Evolutionary conservation across 2,888 invertebrate species (phyloP), one percentile per base, ranked within the genome.

Genomic region (Shargacucullia verbasci): DNA sequence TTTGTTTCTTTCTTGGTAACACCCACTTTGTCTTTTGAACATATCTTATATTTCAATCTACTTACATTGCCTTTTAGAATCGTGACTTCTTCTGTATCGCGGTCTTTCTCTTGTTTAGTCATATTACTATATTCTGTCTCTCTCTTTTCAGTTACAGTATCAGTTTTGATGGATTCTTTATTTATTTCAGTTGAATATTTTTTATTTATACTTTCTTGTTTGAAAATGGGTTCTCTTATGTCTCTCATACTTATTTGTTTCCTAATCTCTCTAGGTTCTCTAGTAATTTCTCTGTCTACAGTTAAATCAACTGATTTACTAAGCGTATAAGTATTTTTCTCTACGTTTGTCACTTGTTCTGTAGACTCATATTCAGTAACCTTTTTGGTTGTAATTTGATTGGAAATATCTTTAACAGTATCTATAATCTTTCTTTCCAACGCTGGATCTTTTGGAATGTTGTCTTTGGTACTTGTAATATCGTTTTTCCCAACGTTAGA

Each of bases 1-100:
- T 56, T 56, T 0, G 58, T 39, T 20, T 80, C 76, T 60, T 46
- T 66, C 81, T 35, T 87, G 76, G 15, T 60, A 12, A 63, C 43
- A 29, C 66, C 59, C n/a, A 41, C 48, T 10, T 45, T 25, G 46
- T 76, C 70, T n/a, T 77, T 73, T 2, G 64, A 35, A 34, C 29
- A 7, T 29, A 74, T 71, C 14, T 68, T 77, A 37, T 69, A 82
- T 29, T 86, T 82, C 8, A 89, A 64, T 63, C 80, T 85, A 47
- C 74, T 83, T 0, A 89, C 88, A 76, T 90, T 90, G 0, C 87
- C 86, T 76, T 80, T 87, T 2, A 88, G 67, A 13, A 84, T 60
- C 2, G 83, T 79, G 1, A 74, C 71, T 49, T 82, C 79, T 52
- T 80, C 74, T 14, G 69, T 56, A 38, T 59, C 61, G 5, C 40